phyloP scores from a whole-genome alignment of 2,797 vertebrate genomes.

The Propithecus deckenii region DNA sequence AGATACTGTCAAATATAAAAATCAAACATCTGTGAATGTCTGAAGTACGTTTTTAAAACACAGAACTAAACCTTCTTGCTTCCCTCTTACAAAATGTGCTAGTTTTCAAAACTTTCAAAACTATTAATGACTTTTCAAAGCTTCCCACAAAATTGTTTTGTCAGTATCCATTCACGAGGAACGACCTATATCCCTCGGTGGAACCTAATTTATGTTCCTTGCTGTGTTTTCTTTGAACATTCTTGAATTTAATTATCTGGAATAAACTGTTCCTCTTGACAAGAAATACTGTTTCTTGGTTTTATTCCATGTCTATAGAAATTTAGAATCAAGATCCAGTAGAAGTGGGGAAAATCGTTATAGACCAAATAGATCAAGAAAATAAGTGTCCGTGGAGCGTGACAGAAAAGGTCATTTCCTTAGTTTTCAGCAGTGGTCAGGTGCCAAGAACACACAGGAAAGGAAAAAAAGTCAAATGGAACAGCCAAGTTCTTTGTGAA shows the following conservation, averaged over 20 bases:
- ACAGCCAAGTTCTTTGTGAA: constrained; percentile 41
- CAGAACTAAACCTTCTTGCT: background rate
- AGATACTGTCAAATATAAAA: background rate
- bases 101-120: constrained; percentile 56
- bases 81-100: constrained; percentile 14
- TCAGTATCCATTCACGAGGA: constrained; percentile 67
- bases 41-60: constrained; percentile 27
- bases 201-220: constrained; percentile 63
- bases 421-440: constrained; percentile 58
- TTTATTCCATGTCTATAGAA: constrained; percentile 48
- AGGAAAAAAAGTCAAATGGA: constrained; percentile 48
- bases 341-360: background rate
- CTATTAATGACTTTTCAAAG: constrained; percentile 63
- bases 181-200: constrained; percentile 50
- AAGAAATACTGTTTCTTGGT: constrained; percentile 64
- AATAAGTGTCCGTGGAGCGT: constrained; percentile 36
- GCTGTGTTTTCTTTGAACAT: constrained; percentile 66
- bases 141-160: constrained; percentile 63
- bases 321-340: constrained; percentile 12
- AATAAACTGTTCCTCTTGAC: constrained; percentile 70
- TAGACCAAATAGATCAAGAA: constrained; percentile 29
- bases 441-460: constrained; percentile 8
- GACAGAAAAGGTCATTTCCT: constrained; percentile 31
- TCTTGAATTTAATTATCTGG: constrained; percentile 72
- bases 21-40: background rate